Percentiles rank a stretch among this genome's conserved stretches.
Conservation (phyloP, 1,140 invertebrate species). For the Zaprionus nigranus region DNA sequence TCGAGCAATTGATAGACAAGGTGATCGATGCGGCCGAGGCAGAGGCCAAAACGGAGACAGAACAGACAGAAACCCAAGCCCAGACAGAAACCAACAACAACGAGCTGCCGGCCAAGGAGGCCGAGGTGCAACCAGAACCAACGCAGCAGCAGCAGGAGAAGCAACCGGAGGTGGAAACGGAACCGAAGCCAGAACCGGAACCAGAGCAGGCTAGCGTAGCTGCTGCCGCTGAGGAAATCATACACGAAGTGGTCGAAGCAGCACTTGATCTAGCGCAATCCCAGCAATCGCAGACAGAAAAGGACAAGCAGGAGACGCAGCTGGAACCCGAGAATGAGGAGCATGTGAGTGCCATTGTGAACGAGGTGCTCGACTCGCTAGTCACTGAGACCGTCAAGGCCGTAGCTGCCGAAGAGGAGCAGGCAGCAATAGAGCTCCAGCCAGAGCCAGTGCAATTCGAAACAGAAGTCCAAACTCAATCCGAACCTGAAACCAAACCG, state of each 20-base stretch:
- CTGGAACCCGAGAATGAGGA: slow-evolving; percentile 29
- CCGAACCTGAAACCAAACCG: neutral
- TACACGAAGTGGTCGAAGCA: slow-evolving; percentile 73
- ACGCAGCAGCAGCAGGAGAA: no score
- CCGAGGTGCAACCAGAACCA: slow-evolving; percentile 9
- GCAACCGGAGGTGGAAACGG: slow-evolving; percentile 9
- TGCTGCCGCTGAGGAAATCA: slow-evolving; percentile 63
- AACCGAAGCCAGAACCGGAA: slow-evolving; percentile 3
- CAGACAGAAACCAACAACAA: slow-evolving; percentile 77
- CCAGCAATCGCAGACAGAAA: neutral
- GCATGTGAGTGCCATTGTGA: slow-evolving; percentile 70
- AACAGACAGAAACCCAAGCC: slow-evolving; percentile 13
- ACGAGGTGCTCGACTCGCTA: slow-evolving; percentile 65
- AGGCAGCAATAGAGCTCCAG: slow-evolving; percentile 57
- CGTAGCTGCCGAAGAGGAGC: slow-evolving; percentile 60
- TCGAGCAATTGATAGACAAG: slow-evolving; percentile 77
- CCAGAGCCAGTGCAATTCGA: neutral
- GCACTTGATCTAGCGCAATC: slow-evolving; percentile 46
- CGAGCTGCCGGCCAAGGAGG: slow-evolving; percentile 46
- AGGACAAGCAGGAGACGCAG: slow-evolving; percentile 3
- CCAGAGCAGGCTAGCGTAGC: slow-evolving; percentile 33
- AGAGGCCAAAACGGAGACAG: slow-evolving; percentile 22
- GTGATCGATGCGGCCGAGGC: slow-evolving; percentile 71
- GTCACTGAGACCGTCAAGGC: slow-evolving; percentile 72
- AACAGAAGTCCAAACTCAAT: slow-evolving; percentile 2